A percentile compares a stretch with the other conserved stretches of the same genome.
Evolutionary conservation across 2,797 vertebrate genomes (phyloP).

Genomic region (Psittacula echo): DNA sequence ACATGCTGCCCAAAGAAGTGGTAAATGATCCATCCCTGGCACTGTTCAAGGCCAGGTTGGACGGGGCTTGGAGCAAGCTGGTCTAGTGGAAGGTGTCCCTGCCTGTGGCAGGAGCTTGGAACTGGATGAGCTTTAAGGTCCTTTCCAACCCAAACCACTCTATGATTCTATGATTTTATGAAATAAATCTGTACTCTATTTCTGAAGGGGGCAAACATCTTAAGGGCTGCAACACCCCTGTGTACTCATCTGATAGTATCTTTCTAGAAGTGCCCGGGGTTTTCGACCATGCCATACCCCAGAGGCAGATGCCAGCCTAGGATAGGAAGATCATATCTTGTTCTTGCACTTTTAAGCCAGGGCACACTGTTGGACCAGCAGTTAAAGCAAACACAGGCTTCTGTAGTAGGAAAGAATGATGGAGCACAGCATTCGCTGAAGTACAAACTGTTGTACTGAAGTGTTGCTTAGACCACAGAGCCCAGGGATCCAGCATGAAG

Average conservation of each 20-base stretch:
- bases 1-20: too few relatives aligned
- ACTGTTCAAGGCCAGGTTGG: not conserved
- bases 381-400: conserved; percentile 5
- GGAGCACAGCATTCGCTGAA: not conserved
- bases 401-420: conserved; percentile 42
- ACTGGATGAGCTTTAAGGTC: not conserved
- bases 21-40: not conserved
- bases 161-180: not conserved
- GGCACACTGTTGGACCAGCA: not conserved
- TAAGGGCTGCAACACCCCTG: not conserved
- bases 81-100: not conserved
- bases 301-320: not conserved
- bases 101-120: not conserved
- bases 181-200: not conserved
- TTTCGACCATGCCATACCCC: not conserved
- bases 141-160: not conserved
- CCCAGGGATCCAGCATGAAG: conserved; percentile 21
- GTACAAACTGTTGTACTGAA: conserved; percentile 24
- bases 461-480: conserved; percentile 18
- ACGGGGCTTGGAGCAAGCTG: not conserved
- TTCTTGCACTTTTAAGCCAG: not conserved
- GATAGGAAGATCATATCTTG: fast-evolving
- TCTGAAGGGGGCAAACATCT: not conserved
- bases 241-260: not conserved
- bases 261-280: not conserved